These are phyloP conservation scores for Gymnocephalus cernua DNA, from an alignment of 2,113 vertebrate genomes.

Conservation along the genomic window DNA sequence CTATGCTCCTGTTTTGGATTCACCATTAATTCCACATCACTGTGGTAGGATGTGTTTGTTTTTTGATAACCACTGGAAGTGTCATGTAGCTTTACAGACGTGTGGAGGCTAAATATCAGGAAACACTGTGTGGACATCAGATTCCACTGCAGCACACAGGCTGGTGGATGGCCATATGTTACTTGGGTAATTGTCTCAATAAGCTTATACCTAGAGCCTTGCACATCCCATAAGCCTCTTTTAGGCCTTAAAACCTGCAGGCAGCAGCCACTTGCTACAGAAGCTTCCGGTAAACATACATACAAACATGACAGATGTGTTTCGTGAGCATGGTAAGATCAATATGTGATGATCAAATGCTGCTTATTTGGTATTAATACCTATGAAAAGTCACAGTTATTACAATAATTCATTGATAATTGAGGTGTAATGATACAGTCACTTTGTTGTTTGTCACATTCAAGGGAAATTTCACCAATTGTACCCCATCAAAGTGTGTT, in stretches of 20 bases:
- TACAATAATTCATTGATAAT: not conserved
- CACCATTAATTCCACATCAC: not conserved
- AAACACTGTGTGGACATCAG: not conserved
- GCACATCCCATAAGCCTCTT: conserved; percentile 59
- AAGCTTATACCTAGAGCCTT: conserved; percentile 39
- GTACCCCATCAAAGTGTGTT: not conserved
- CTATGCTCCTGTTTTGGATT: not conserved
- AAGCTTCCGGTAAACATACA: conserved; percentile 12
- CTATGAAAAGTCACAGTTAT: not conserved
- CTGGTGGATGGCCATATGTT: conserved; percentile 38
- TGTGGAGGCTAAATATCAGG: not conserved
- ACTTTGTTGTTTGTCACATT: not conserved
- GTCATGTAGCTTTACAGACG: not conserved
- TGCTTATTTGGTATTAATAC: not conserved
- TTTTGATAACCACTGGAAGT: not conserved
- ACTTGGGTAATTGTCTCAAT: conserved; percentile 40
- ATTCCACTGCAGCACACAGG: conserved; percentile 5
- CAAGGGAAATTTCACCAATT: not conserved
- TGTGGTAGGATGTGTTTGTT: not conserved
- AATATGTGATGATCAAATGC: not conserved
- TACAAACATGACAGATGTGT: not conserved
- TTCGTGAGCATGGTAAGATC: not conserved
- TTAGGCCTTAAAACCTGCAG: conserved; percentile 45
- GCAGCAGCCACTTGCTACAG: not conserved
- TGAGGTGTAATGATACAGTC: not conserved